Percentiles rank a stretch among this genome's conserved stretches.
These are phyloP conservation scores for Falco peregrinus DNA, from an alignment of 2,797 vertebrate species.

Conservation along the genomic window DNA sequence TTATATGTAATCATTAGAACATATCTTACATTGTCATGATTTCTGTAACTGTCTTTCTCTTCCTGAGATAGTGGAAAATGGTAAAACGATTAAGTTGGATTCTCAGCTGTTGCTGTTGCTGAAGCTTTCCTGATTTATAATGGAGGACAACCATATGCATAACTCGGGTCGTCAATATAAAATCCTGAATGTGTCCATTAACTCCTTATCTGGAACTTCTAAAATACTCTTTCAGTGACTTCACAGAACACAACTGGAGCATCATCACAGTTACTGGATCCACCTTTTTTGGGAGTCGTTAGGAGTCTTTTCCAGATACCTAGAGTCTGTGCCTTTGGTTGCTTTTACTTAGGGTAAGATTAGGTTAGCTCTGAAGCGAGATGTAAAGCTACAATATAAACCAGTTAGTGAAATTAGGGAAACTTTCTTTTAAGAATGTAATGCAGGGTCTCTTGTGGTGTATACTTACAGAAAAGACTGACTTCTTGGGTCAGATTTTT, in stretches of 20 bases:
- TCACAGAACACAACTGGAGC: not conserved
- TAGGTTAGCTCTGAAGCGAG: not conserved
- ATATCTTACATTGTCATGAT: not conserved
- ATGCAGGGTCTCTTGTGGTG: not conserved
- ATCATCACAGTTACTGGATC: not conserved
- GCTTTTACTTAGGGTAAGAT: not conserved
- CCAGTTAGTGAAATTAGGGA: not conserved
- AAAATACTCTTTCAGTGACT: not conserved
- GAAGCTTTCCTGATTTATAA: not conserved
- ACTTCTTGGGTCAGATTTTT: not conserved
- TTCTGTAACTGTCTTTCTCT: not conserved
- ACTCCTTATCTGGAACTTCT: not conserved
- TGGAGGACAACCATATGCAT: not conserved
- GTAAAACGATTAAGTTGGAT: not conserved
- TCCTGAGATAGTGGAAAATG: not conserved
- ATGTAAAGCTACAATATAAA: not conserved
- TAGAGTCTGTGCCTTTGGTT: not conserved
- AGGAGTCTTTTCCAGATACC: not conserved
- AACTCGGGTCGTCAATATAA: not conserved
- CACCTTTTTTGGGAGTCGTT: not conserved
- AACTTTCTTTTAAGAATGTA: not conserved
- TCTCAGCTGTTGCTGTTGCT: not conserved
- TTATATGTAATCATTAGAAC: not conserved
- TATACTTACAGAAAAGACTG: not conserved
- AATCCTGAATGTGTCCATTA: not conserved